Evolutionary conservation across 2,113 vertebrate genomes (phyloP).

Genomic region (Diadophis punctatus): DNA sequence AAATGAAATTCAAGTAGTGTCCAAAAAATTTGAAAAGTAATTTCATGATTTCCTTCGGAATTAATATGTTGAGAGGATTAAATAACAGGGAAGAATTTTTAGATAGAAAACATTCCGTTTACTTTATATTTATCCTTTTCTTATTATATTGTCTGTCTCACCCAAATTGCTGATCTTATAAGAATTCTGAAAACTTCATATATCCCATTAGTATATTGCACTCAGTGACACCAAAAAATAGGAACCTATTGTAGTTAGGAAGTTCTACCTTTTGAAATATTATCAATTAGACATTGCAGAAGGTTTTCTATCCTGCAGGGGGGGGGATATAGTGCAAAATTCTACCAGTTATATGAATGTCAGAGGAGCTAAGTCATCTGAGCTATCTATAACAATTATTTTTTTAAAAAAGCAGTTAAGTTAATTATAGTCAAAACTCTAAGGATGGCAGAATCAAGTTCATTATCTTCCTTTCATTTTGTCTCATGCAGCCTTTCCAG

Average conservation of each 20-base stretch:
- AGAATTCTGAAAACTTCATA: background rate
- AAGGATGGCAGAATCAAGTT: background rate
- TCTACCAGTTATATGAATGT: background rate
- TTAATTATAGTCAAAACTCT: slow-evolving; percentile 1
- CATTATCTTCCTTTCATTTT: background rate
- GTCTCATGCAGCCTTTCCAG: background rate
- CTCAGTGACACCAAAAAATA: background rate
- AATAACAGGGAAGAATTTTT: background rate
- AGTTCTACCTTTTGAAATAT: background rate
- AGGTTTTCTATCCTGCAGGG: background rate
- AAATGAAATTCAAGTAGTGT: background rate
- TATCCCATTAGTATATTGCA: background rate
- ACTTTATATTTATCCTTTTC: background rate
- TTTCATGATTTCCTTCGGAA: background rate
- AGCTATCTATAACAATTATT: slow-evolving; percentile 1
- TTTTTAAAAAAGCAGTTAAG: background rate
- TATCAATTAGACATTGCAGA: background rate
- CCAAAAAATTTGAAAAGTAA: background rate
- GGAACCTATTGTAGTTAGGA: background rate
- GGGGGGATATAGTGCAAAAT: background rate
- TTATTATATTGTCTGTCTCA: background rate
- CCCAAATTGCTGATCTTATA: background rate
- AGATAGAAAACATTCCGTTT: background rate
- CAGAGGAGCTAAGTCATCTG: background rate
- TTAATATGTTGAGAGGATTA: background rate